Evolutionary conservation across 2,888 invertebrate genomes (phyloP).

Genomic region (Aphidius colemani): DNA sequence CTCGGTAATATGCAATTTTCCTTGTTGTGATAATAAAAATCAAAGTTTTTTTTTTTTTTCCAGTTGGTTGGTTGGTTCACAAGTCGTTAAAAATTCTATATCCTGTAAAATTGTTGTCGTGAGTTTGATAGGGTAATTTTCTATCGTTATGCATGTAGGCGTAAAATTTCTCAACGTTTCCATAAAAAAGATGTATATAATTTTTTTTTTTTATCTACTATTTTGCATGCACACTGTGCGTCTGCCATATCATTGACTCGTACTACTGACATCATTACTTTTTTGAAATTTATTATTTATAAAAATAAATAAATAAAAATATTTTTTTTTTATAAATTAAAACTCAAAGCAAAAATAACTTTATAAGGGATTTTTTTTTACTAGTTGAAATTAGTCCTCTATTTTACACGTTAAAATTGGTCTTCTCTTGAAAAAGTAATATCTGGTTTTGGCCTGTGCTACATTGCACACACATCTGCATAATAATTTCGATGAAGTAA

Average conservation of each 20-base stretch:
- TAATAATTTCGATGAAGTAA: too few relatives aligned
- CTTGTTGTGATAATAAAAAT: background rate
- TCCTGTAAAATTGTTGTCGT: conserved; percentile 27
- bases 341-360: too few relatives aligned
- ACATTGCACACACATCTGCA: too few relatives aligned
- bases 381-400: too few relatives aligned
- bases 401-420: too few relatives aligned
- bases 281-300: too few relatives aligned
- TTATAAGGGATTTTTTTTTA: too few relatives aligned
- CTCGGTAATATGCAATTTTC: background rate
- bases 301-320: background rate
- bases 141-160: conserved; percentile 26
- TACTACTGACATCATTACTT: too few relatives aligned
- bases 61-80: conserved; percentile 4
- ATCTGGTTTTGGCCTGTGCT: too few relatives aligned
- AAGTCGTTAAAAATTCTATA: conserved; percentile 29
- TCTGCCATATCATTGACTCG: background rate
- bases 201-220: conserved; percentile 6
- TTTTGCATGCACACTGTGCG: conserved; percentile 23
- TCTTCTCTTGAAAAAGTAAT: too few relatives aligned
- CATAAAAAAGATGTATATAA: conserved; percentile 3
- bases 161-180: conserved; percentile 16
- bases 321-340: too few relatives aligned
- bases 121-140: conserved; percentile 25
- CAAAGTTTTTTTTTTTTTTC: background rate